phyloP scores from a whole-genome alignment of 2,888 invertebrate genomes.

The Callyntrura sp. region DNA sequence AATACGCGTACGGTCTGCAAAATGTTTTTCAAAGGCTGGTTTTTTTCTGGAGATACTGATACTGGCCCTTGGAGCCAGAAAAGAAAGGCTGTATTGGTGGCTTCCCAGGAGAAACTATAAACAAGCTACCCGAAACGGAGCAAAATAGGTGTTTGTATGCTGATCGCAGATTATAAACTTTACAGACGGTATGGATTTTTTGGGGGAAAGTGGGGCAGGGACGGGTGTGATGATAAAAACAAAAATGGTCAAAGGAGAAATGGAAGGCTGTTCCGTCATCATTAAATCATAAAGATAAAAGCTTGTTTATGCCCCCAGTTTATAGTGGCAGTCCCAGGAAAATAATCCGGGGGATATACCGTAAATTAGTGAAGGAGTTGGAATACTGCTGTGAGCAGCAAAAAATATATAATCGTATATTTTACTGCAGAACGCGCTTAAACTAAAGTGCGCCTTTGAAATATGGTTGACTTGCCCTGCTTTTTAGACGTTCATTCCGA shows the following conservation, averaged over 20 bases:
- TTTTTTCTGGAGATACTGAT: not conserved
- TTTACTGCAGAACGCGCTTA: no score
- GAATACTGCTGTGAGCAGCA: no score
- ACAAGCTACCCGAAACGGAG: no score
- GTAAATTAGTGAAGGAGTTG: no score
- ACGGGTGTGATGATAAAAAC: constrained; percentile 18
- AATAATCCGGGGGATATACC: no score
- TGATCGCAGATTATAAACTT: not conserved
- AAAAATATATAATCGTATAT: no score
- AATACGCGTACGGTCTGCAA: not conserved
- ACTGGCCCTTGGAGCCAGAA: constrained; percentile 23
- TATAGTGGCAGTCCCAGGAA: not conserved
- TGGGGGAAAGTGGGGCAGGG: not conserved
- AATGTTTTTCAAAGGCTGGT: constrained; percentile 1
- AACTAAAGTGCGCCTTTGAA: no score
- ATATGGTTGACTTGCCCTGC: no score
- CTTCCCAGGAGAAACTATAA: no score
- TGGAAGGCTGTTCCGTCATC: not conserved
- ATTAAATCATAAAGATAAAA: constrained; percentile 1
- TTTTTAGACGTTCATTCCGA: no score
- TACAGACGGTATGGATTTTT: not conserved
- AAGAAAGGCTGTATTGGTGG: not conserved
- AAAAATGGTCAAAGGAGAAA: not conserved
- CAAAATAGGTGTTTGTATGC: no score
- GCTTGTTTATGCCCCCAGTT: not conserved